Evolutionary conservation across 2,113 vertebrate species (phyloP), one percentile per base, ranked within the genome.

Genomic region (Hystrix brachyura): DNA sequence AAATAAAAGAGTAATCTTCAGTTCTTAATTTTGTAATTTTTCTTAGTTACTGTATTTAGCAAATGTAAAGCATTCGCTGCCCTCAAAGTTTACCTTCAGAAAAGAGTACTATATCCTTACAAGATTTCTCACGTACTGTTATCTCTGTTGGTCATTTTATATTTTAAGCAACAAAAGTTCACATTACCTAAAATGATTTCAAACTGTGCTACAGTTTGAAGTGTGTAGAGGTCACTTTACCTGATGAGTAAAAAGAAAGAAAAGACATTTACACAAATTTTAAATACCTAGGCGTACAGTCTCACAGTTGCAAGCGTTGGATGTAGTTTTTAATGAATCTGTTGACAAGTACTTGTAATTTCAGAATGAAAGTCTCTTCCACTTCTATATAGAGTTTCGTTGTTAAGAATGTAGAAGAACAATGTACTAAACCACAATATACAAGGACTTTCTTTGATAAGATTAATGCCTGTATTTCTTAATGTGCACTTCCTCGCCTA

Each of bases 101-200:
- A 29, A 43, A 92, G 19, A 94, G 29, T 51, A 48, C 32, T 91
- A 1, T 62, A 17, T 81, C 71, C 59, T 64, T 78, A 80, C 83
- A 29, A 59, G 43, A 23, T 27, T 32, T 81, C 55, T 86, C 18
- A 1, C 43, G 18, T 29, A 38, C 2, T 57, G 76, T 2, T 57
- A 85, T 43, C 12, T 72, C 46, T 57, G 32, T 55, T 29, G 83
- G 1, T 94, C 74, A 74, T 94, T 90, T 92, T 60, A n/a, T 93
- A 59, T 91, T 92, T 92, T 65, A 38, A 91, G 83, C 6, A 72
- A n/a, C 9, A 14, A 90, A 82, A 82, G 6, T 60, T 97, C n/a
- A 69, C n/a, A 5, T 91, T 87, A 18, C 71, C 11, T 80, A 34
- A 95, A 91, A 94, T 62, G 25, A 92, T 92, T 71, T 90, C 80